phyloP scores from a whole-genome alignment of 2,888 invertebrate genomes.

The Orthosia incerta region DNA sequence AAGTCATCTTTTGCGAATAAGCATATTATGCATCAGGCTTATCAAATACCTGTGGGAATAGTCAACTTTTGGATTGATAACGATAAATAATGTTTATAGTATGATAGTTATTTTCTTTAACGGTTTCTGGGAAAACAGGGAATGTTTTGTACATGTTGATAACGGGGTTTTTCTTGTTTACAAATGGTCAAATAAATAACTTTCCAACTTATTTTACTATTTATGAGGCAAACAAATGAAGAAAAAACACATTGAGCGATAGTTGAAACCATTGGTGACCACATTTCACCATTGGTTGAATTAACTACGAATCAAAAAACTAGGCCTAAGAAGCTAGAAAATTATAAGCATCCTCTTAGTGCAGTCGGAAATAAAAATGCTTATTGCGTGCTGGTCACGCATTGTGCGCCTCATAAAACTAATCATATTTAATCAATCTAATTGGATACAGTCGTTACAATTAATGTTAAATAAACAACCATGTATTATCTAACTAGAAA shows the following conservation, averaged over 20 bases:
- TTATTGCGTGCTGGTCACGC: constrained; percentile 1
- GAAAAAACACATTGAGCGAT: too few relatives aligned
- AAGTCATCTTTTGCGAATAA: constrained; percentile 18
- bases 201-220: too few relatives aligned
- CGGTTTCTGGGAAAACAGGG: neutral
- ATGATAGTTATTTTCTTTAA: constrained; percentile 15
- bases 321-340: neutral
- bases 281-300: too few relatives aligned
- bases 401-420: constrained; percentile 44
- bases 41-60: constrained; percentile 27
- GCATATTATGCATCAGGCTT: constrained; percentile 8
- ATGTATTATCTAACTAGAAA: neutral
- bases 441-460: constrained; percentile 32
- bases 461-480: constrained; percentile 16
- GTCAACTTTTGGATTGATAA: constrained; percentile 22
- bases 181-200: too few relatives aligned
- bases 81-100: constrained; percentile 16
- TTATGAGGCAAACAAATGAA: too few relatives aligned
- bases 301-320: too few relatives aligned
- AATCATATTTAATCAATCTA: constrained; percentile 46
- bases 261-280: too few relatives aligned
- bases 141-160: neutral
- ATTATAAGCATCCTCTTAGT: neutral
- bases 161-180: neutral
- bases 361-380: neutral